Conservation (phyloP, 2,888 invertebrate genomes). For the Apamea epomidion region DNA sequence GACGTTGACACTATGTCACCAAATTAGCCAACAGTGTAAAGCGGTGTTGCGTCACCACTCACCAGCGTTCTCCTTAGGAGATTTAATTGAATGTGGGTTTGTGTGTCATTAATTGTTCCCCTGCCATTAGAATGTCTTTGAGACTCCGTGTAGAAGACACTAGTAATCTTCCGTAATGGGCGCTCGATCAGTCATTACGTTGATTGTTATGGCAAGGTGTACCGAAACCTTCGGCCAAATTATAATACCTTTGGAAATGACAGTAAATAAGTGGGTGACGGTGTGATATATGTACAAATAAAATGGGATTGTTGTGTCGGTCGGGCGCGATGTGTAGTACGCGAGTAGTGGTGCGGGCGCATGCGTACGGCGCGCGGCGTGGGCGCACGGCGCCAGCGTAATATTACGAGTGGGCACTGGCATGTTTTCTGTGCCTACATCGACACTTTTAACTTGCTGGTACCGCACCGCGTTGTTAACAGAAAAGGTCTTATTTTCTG, state of each 20-base stretch:
- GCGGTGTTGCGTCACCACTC: conserved; percentile 33
- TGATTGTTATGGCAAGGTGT: conserved; percentile 46
- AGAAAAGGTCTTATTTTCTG: conserved; percentile 49
- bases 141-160: not conserved
- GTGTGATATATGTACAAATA: conserved; percentile 52
- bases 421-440: conserved; percentile 7
- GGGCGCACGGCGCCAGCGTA: conserved; percentile 31
- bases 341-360: conserved; percentile 27
- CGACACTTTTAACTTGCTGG: conserved; percentile 31
- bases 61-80: conserved; percentile 22
- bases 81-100: conserved; percentile 52
- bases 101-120: conserved; percentile 41
- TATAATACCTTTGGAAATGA: conserved; percentile 46
- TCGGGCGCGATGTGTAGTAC: conserved; percentile 47
- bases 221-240: conserved; percentile 43
- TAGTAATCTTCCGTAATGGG: conserved; percentile 33
- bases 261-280: conserved; percentile 57
- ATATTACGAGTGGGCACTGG: not conserved
- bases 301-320: conserved; percentile 46
- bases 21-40: conserved; percentile 22
- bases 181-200: conserved; percentile 24
- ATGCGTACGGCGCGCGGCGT: conserved; percentile 35
- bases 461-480: conserved; percentile 38
- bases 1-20: conserved; percentile 7
- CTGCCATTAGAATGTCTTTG: conserved; percentile 25